Percentiles rank a stretch among this genome's conserved stretches.
These are phyloP conservation scores for Cryptosula pallasiana DNA, from an alignment of 2,888 invertebrate genomes.

Conservation along the genomic window DNA sequence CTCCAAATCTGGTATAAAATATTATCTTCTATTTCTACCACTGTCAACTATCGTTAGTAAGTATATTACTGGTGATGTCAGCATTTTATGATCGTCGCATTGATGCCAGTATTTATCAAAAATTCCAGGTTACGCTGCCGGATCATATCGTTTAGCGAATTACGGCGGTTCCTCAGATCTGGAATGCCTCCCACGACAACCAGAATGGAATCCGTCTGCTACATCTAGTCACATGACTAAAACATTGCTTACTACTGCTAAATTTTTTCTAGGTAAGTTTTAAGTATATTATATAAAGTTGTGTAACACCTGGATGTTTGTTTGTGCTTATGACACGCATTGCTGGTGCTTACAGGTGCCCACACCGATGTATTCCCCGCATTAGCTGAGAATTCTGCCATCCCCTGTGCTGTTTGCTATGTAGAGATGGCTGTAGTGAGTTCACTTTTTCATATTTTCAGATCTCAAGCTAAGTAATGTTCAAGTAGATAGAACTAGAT, in stretches of 20 bases:
- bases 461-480: too few species aligned
- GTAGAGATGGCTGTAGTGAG: too few species aligned
- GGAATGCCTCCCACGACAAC: not conserved
- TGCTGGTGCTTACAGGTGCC: not conserved
- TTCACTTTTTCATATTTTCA: too few species aligned
- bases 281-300: not conserved
- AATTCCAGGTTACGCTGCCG: slow-evolving; percentile 3
- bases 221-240: not conserved
- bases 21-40: too few species aligned
- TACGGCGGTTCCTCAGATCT: slow-evolving; percentile 3
- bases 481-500: too few species aligned
- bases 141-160: not conserved
- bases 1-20: too few species aligned
- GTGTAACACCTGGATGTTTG: not conserved
- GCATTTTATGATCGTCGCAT: too few species aligned
- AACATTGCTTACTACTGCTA: not conserved
- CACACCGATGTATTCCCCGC: not conserved
- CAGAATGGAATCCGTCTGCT: not conserved
- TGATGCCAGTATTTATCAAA: too few species aligned
- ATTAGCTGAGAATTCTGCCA: not conserved
- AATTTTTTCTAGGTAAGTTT: not conserved
- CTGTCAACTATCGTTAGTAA: too few species aligned
- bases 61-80: too few species aligned
- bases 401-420: slow-evolving; percentile 12
- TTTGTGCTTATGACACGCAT: not conserved